Conservation (phyloP, 2,888 invertebrate genomes). For the Scaeva pyrastri region DNA sequence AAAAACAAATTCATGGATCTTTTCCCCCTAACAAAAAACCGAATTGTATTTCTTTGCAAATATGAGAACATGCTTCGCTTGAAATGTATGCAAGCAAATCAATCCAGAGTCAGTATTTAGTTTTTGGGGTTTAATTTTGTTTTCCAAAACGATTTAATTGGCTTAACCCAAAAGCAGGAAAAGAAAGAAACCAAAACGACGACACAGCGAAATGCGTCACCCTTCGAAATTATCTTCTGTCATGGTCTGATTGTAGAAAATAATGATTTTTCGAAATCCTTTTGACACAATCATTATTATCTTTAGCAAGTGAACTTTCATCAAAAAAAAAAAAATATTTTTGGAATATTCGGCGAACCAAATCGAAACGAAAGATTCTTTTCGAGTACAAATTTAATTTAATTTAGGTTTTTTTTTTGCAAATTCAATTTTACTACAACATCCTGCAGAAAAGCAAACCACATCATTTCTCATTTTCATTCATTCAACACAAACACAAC, state of each 20-base stretch:
- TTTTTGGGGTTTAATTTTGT: constrained; percentile 5
- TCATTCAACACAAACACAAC: neutral
- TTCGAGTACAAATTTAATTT: constrained; percentile 16
- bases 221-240: constrained; percentile 50
- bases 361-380: constrained; percentile 47
- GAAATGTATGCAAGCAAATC: neutral
- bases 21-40: no score
- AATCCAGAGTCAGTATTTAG: neutral
- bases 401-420: neutral
- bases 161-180: constrained; percentile 12
- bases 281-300: constrained; percentile 46
- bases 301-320: constrained; percentile 18
- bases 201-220: constrained; percentile 29
- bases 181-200: neutral
- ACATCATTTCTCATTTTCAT: constrained; percentile 31
- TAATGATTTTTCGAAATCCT: constrained; percentile 55
- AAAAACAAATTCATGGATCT: neutral
- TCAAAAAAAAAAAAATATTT: constrained; percentile 29
- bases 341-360: constrained; percentile 40
- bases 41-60: no score
- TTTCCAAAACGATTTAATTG: constrained; percentile 45
- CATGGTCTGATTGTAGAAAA: constrained; percentile 66
- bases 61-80: neutral
- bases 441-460: constrained; percentile 29
- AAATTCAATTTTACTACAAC: neutral